Evolutionary conservation across 1,140 invertebrate genomes (phyloP), one percentile per base, ranked within the genome.

Genomic region (Dendroctonus ponderosae): DNA sequence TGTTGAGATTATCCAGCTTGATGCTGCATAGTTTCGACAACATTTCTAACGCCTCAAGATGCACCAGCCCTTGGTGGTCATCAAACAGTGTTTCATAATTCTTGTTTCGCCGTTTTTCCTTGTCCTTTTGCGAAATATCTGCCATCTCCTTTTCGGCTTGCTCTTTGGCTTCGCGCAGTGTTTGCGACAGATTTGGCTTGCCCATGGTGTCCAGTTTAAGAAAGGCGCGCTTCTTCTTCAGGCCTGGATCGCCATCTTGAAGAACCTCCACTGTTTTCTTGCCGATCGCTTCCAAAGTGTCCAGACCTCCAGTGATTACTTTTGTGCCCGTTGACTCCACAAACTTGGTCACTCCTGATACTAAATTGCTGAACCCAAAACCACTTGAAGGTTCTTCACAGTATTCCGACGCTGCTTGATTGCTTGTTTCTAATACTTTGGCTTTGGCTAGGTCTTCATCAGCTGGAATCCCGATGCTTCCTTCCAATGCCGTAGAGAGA

Each of bases 221-320:
- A 67, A 92, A 83, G 3, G 90, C 89, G 52, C 91, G 78, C 73
- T 93, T 94, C 75, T 91, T 92, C 57, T 87, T 89, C 7, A 95
- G 80, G 0, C 91, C 91, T 8, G 93, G 92, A 80, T 96, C 93
- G 65, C 91, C 91, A 63, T 95, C 93, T 79, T 94, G 92, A 2
- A 96, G 79, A 4, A 94, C 92, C 77, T 93, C 90, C 87, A 96
- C 93, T 0, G 94, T 96, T 76, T 96, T 96, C 74, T 95, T 95
- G 0, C 94, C 94, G 72, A 97, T 91, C 0, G 88, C 89, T 78
- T 97, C 94, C 57, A 97, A 78, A 0, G 94, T 94, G 78, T 94
- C 93, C 15, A 96, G 80, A 52, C 93, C 91, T 39, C 91, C 90
- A 12, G 86, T 84, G 62, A 96, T 85, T 0, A 96, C 88, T 82